phyloP scores from a whole-genome alignment of 2,888 invertebrate species.

The Drosophila nr. medialis region DNA sequence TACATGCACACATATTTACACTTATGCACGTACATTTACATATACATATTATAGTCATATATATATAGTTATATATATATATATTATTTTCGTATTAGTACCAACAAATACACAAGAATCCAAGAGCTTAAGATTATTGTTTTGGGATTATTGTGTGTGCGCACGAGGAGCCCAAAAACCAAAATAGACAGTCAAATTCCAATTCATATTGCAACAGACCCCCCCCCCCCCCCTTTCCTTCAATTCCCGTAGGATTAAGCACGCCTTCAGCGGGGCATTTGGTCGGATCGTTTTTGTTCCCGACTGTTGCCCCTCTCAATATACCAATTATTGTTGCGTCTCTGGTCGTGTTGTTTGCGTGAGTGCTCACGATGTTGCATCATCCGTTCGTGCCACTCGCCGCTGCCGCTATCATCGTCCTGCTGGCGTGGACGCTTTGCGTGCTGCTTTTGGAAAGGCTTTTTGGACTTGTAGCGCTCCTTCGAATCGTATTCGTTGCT shows the following conservation, averaged over 20 bases:
- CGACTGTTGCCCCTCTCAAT: constrained; percentile 81
- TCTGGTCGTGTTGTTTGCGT: constrained; percentile 70
- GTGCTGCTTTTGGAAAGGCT: constrained; percentile 24
- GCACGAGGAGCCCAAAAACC: constrained; percentile 1
- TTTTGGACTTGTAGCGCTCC: constrained; percentile 45
- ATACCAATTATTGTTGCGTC: constrained; percentile 81
- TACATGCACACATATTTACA: not conserved
- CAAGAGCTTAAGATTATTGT: constrained; percentile 11
- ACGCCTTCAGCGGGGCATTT: constrained; percentile 36
- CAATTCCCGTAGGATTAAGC: not conserved
- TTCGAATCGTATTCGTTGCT: constrained; percentile 50
- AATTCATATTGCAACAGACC: not conserved
- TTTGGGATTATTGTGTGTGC: constrained; percentile 15
- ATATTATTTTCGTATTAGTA: constrained; percentile 26
- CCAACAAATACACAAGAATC: constrained; percentile 37
- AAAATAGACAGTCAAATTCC: constrained; percentile 3
- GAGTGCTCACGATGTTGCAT: constrained; percentile 81
- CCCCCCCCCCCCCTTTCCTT: too few species aligned
- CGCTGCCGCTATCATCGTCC: constrained; percentile 55
- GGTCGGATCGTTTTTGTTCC: constrained; percentile 75
- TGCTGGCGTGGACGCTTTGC: constrained; percentile 7
- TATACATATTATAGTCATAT: constrained; percentile 1
- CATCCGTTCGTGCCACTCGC: constrained; percentile 80
- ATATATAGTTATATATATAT: not conserved
- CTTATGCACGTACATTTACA: constrained; percentile 16